Conservation (phyloP, 1,140 invertebrate genomes). For the Aphidius ervi region DNA sequence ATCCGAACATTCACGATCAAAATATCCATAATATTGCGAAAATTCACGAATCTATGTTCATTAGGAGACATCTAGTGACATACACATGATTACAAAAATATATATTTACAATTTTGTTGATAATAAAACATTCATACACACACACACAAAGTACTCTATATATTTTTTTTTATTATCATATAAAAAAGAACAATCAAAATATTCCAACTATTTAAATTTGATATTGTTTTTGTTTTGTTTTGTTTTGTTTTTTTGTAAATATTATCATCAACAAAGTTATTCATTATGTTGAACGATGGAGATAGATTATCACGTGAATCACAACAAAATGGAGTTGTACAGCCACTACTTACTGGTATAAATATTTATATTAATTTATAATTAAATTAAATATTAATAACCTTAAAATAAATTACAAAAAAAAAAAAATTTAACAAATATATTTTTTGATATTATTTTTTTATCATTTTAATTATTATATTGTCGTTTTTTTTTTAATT, state of each 20-base stretch:
- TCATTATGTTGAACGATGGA: slow-evolving; percentile 19
- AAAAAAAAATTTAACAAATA: neutral
- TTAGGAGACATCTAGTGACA: no score
- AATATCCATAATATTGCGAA: no score
- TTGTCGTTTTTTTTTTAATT: no score
- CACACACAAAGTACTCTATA: no score
- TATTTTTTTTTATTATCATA: no score
- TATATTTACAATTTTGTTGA: no score
- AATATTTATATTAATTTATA: neutral
- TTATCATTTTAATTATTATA: no score
- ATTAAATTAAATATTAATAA: slow-evolving; percentile 6
- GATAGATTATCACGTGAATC: slow-evolving; percentile 27
- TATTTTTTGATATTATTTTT: no score
- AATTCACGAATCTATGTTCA: no score
- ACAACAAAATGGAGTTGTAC: slow-evolving; percentile 75
- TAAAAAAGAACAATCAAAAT: no score
- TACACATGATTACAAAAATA: no score
- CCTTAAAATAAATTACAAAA: slow-evolving; percentile 10
- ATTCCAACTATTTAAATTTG: neutral
- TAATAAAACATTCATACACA: no score
- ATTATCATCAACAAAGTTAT: neutral
- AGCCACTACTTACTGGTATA: slow-evolving; percentile 72
- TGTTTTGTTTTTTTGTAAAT: neutral
- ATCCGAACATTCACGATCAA: neutral
- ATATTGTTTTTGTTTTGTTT: neutral